Evolutionary conservation across 1,140 invertebrate species (phyloP).

Genomic region (Lordiphosa stackelbergi): DNA sequence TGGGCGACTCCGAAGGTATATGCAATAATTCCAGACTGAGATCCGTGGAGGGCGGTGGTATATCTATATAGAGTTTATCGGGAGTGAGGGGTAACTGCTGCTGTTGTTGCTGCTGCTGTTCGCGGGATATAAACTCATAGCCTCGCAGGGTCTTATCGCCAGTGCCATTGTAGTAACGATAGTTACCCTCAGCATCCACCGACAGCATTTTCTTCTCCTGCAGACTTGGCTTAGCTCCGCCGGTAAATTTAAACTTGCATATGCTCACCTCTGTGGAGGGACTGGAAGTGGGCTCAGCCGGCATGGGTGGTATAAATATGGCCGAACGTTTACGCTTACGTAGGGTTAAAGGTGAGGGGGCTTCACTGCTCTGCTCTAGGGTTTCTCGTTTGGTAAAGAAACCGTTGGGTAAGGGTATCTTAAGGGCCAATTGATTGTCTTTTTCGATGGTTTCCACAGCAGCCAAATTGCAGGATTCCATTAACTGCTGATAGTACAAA

Average conservation of each 20-base stretch:
- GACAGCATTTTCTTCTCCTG: slow-evolving; percentile 95
- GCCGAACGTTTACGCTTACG: slow-evolving; percentile 87
- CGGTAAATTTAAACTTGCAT: slow-evolving; percentile 95
- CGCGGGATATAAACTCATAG: slow-evolving; percentile 86
- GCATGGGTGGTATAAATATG: slow-evolving; percentile 89
- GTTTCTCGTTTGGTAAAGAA: slow-evolving; percentile 39
- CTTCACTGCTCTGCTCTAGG: slow-evolving; percentile 1
- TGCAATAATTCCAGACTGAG: slow-evolving; percentile 77
- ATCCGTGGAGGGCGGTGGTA: slow-evolving; percentile 73
- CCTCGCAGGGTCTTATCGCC: slow-evolving; percentile 85
- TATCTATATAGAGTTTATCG: slow-evolving; percentile 78
- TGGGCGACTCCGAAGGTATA: slow-evolving; percentile 75
- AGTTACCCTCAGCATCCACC: slow-evolving; percentile 90
- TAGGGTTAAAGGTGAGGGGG: slow-evolving; percentile 62
- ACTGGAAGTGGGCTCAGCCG: slow-evolving; percentile 83
- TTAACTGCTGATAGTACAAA: slow-evolving; percentile 85
- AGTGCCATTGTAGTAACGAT: slow-evolving; percentile 89
- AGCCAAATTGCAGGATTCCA: slow-evolving; percentile 65
- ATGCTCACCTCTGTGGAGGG: slow-evolving; percentile 90
- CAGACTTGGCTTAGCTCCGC: slow-evolving; percentile 89
- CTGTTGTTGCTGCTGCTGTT: slow-evolving; percentile 79
- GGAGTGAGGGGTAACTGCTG: slow-evolving; percentile 74
- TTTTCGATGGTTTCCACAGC: slow-evolving; percentile 69
- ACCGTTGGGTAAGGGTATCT: slow-evolving; percentile 69
- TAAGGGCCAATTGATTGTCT: slow-evolving; percentile 69